These are phyloP conservation scores for Rhea americana DNA, from an alignment of 2,113 vertebrate genomes.

Conservation along the genomic window DNA sequence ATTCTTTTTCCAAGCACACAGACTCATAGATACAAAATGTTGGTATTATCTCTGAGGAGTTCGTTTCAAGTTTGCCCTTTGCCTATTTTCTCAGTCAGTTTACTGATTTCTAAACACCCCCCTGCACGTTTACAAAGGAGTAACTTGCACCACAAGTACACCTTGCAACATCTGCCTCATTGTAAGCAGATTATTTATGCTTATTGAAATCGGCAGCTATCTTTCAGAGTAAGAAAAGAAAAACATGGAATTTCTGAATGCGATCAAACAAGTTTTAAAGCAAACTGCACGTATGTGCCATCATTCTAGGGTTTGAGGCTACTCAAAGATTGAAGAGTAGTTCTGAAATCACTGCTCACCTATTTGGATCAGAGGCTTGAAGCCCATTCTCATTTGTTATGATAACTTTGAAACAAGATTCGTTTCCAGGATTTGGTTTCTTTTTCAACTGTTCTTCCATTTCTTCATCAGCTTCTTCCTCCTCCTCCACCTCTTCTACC, in stretches of 20 bases:
- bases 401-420: constrained; percentile 85
- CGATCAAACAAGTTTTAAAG: neutral
- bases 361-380: constrained; percentile 78
- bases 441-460: constrained; percentile 45
- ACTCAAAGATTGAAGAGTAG: neutral
- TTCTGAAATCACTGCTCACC: constrained; percentile 73
- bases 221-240: neutral
- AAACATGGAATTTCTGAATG: neutral
- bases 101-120: neutral
- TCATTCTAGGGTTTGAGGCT: neutral
- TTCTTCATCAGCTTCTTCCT: constrained; percentile 60
- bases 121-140: neutral
- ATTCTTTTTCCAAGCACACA: neutral
- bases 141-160: neutral
- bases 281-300: neutral
- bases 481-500: constrained; percentile 77
- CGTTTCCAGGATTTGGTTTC: constrained; percentile 67
- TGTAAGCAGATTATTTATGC: neutral
- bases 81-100: neutral
- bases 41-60: neutral
- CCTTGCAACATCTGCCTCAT: neutral
- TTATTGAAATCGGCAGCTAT: neutral
- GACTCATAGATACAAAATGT: neutral
- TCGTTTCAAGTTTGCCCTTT: neutral
- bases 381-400: constrained; percentile 87